A percentile compares a stretch with the other conserved stretches of the same genome.
Evolutionary conservation across 2,113 vertebrate genomes (phyloP).

Genomic region (Trematocara nigrifrons): DNA sequence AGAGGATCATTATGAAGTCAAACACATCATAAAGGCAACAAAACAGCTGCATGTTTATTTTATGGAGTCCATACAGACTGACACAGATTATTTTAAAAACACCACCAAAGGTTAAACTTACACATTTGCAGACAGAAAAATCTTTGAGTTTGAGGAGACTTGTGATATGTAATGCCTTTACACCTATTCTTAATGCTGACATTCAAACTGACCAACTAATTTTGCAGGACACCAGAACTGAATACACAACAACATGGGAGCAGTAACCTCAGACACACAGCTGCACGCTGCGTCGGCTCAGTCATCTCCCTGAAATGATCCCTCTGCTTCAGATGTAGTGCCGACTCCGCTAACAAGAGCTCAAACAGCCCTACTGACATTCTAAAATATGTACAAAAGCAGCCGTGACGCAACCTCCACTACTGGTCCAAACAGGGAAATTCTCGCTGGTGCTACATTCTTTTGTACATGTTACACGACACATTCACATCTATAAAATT

Average conservation of each 20-base stretch:
- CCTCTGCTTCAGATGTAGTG: not conserved
- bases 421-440: not conserved
- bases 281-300: not conserved
- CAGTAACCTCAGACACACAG: not conserved
- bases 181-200: not conserved
- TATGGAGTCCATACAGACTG: not conserved
- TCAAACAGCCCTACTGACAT: not conserved
- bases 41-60: not conserved
- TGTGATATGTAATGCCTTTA: not conserved
- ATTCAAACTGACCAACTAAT: not conserved
- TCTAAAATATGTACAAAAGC: not conserved
- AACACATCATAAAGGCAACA: not conserved
- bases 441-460: not conserved
- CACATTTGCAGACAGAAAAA: not conserved
- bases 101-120: not conserved
- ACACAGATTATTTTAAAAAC: not conserved
- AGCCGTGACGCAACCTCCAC: not conserved
- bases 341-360: not conserved
- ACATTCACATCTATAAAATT: not conserved
- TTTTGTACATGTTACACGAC: not conserved
- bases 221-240: not conserved
- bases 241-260: not conserved
- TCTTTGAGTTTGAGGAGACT: not conserved
- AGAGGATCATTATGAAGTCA: not conserved
- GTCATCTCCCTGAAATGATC: not conserved